Percentiles rank a stretch among this genome's conserved stretches.
phyloP scores from a whole-genome alignment of 2,797 vertebrate genomes.

The Hephaestus fuliginosus region DNA sequence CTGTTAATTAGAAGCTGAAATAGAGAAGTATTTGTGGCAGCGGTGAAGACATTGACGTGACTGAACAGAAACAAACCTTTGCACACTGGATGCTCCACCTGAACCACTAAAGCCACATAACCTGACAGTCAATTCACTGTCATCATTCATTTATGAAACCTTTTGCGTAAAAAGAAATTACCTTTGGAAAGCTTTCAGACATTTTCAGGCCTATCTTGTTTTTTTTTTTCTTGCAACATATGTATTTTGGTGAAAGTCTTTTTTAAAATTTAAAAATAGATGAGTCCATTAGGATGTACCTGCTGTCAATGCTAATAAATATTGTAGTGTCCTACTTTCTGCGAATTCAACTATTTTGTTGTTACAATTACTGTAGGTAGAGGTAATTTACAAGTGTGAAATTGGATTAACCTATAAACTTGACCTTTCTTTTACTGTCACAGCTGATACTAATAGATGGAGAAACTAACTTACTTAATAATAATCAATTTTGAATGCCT shows the following conservation, averaged over 20 bases:
- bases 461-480: not conserved
- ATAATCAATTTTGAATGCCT: conserved; percentile 2
- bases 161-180: conserved; percentile 45
- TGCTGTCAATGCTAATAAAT: conserved; percentile 67
- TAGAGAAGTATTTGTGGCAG: conserved; percentile 5
- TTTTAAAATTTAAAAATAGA: conserved; percentile 70
- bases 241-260: conserved; percentile 54
- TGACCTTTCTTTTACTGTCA: not conserved
- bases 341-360: conserved; percentile 32
- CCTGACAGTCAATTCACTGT: conserved; percentile 12
- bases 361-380: conserved; percentile 31
- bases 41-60: not conserved
- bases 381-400: conserved; percentile 16
- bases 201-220: conserved; percentile 30
- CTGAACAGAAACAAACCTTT: conserved; percentile 16
- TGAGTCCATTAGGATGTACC: conserved; percentile 71
- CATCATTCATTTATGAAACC: conserved; percentile 72
- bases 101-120: not conserved
- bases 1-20: conserved; percentile 9
- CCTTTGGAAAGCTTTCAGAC: conserved; percentile 66
- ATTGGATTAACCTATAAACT: conserved; percentile 15
- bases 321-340: conserved; percentile 59
- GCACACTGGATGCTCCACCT: conserved; percentile 15
- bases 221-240: conserved; percentile 24
- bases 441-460: not conserved